These are phyloP conservation scores for Tiliacea citrago DNA, from an alignment of 2,888 invertebrate species.

Conservation along the genomic window DNA sequence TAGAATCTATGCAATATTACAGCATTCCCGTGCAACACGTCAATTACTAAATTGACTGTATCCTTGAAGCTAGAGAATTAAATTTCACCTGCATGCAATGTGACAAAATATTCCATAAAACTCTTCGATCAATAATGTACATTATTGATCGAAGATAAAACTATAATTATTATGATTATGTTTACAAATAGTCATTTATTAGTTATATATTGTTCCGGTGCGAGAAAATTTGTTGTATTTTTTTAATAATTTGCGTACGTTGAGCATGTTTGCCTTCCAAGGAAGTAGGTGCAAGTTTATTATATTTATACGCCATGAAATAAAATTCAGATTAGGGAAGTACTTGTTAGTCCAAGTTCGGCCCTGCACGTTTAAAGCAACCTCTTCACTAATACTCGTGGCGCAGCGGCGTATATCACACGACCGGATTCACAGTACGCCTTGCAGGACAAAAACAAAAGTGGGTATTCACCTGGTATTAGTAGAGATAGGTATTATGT, in stretches of 20 bases:
- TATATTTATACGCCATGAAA: not conserved
- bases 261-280: not conserved
- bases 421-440: slow-evolving; percentile 36
- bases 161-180: not conserved
- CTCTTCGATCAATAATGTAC: too few relatives aligned
- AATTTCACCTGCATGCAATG: not conserved
- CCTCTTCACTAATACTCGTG: slow-evolving; percentile 23
- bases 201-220: not conserved
- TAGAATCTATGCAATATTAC: not conserved
- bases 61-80: not conserved
- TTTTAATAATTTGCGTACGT: not conserved
- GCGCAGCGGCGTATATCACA: slow-evolving; percentile 46
- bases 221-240: not conserved
- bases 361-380: slow-evolving; percentile 27
- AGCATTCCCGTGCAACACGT: not conserved
- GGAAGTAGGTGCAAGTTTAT: not conserved
- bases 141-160: too few relatives aligned
- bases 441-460: slow-evolving; percentile 15
- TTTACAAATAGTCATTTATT: too few relatives aligned
- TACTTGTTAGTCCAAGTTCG: not conserved
- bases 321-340: not conserved
- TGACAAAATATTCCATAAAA: not conserved
- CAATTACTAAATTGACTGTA: not conserved
- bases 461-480: slow-evolving; percentile 15
- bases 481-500: slow-evolving; percentile 11